A percentile compares a stretch with the other conserved stretches of the same genome.
Conservation (phyloP, 2,113 vertebrate species). For the Cyrtonyx montezumae region DNA sequence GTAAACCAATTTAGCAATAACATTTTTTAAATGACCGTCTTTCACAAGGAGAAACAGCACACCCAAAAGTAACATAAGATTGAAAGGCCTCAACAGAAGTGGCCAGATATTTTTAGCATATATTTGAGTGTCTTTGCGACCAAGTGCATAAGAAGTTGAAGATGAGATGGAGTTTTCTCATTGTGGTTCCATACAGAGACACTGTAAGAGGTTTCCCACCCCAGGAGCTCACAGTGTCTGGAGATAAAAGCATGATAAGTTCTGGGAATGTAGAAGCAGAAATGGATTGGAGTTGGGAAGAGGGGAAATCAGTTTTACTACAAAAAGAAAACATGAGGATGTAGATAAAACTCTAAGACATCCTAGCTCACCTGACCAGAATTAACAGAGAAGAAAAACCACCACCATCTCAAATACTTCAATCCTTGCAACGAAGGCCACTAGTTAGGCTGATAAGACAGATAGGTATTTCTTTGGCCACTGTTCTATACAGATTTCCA, state of each 20-base stretch:
- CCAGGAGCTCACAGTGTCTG: background rate
- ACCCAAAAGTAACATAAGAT: background rate
- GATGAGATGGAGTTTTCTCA: background rate
- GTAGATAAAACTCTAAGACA: background rate
- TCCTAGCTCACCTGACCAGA: background rate
- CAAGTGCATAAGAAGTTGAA: background rate
- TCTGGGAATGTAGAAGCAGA: background rate
- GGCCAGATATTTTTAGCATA: background rate
- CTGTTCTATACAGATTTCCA: background rate
- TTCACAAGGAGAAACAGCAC: background rate
- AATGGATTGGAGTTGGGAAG: background rate
- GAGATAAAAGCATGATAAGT: background rate
- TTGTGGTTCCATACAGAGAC: background rate
- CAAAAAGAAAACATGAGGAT: background rate
- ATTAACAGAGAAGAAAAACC: background rate
- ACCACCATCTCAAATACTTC: background rate
- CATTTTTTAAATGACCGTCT: background rate
- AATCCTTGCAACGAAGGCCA: background rate
- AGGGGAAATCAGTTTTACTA: background rate
- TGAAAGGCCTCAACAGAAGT: background rate
- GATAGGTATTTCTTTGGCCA: background rate
- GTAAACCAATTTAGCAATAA: background rate
- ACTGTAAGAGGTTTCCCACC: background rate
- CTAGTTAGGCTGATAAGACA: accelerated
- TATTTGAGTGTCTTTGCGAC: background rate